phyloP scores from a whole-genome alignment of 1,140 invertebrate genomes.

The Sarcophaga bullata region DNA sequence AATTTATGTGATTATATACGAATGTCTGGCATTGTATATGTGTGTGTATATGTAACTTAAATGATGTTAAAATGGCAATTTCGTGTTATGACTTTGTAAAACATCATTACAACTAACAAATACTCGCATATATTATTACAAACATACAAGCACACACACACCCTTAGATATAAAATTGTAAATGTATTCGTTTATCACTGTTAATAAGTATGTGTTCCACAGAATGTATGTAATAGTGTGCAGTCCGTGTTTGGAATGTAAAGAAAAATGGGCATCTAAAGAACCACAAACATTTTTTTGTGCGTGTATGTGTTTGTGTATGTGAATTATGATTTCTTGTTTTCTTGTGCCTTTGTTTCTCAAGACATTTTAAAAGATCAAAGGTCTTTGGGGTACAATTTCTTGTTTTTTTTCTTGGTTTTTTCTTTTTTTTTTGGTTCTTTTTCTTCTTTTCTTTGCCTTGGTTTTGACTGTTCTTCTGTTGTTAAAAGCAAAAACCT shows the following conservation, averaged over 20 bases:
- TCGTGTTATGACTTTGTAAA: conserved; percentile 41
- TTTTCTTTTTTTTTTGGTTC: no score
- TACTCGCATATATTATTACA: conserved; percentile 27
- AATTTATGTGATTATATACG: background rate
- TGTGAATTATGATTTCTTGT: conserved; percentile 33
- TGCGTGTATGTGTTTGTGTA: background rate
- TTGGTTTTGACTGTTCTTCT: no score
- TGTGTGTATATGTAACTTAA: background rate
- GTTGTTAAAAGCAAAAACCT: background rate
- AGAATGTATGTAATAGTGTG: background rate
- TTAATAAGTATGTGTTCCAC: background rate
- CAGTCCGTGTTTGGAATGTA: background rate
- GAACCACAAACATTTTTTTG: background rate
- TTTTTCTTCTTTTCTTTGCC: no score
- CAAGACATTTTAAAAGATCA: conserved; percentile 25
- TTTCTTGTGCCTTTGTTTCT: no score
- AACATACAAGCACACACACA: background rate
- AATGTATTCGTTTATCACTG: background rate
- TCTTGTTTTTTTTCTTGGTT: background rate
- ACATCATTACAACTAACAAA: conserved; percentile 25
- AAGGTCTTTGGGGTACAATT: background rate
- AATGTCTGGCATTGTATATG: no score
- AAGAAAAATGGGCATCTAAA: background rate
- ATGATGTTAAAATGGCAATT: conserved; percentile 40
- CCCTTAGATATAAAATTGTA: background rate